A percentile compares a stretch with the other conserved stretches of the same genome.
These are phyloP conservation scores for Poecilia picta DNA, from an alignment of 2,797 vertebrate species.

Conservation along the genomic window DNA sequence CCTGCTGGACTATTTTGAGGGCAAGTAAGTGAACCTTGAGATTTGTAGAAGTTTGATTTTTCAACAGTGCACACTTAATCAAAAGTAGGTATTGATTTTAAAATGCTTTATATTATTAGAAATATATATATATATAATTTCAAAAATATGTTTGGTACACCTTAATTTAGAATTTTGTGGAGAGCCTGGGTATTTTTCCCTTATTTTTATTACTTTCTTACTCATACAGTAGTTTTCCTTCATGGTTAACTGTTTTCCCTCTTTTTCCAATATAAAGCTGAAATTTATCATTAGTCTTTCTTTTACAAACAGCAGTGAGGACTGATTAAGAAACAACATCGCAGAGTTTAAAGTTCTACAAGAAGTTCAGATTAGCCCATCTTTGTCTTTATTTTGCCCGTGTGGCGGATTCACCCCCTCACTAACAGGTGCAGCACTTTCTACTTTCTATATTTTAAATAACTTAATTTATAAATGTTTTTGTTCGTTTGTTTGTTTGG, in stretches of 20 bases:
- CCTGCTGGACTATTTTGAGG: background rate
- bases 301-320: background rate
- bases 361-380: background rate
- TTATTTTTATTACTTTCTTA: no score
- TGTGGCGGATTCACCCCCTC: no score
- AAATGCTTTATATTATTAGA: background rate
- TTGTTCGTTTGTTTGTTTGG: no score
- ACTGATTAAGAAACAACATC: background rate
- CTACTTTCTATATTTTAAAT: no score
- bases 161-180: background rate
- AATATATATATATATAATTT: no score
- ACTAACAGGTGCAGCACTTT: no score
- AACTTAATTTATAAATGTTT: no score
- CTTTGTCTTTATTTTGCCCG: no score
- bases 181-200: background rate
- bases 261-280: background rate
- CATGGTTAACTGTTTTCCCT: no score
- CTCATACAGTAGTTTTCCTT: no score
- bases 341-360: background rate
- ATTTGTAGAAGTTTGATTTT: background rate
- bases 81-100: background rate
- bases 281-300: background rate
- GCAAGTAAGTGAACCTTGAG: background rate
- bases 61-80: background rate
- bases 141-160: background rate